Evolutionary conservation across 2,888 invertebrate species (phyloP).

Genomic region (Platycnemis pennipes): DNA sequence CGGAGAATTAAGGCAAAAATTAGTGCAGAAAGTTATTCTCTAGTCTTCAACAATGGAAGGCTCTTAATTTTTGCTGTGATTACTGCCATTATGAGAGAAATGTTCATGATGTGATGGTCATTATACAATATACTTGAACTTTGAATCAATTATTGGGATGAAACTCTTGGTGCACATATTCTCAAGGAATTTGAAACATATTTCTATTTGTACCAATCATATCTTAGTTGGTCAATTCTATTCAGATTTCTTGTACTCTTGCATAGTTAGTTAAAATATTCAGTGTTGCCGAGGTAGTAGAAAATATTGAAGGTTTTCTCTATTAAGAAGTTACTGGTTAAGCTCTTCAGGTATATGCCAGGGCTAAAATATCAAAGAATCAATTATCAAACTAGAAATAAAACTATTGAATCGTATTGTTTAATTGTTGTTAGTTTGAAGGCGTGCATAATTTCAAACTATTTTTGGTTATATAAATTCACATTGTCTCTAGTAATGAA

Average conservation of each 20-base stretch:
- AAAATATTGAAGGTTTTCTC: too few relatives aligned
- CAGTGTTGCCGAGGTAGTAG: too few relatives aligned
- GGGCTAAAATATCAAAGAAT: too few relatives aligned
- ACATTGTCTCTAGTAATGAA: too few relatives aligned
- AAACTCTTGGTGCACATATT: not conserved
- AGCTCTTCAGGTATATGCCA: too few relatives aligned
- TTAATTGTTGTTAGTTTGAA: too few relatives aligned
- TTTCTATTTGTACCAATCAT: not conserved
- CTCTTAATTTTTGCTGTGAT: not conserved
- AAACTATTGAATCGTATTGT: too few relatives aligned
- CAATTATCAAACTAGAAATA: too few relatives aligned
- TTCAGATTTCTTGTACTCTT: not conserved
- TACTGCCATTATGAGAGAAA: not conserved
- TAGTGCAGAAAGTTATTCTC: not conserved
- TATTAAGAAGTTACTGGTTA: too few relatives aligned
- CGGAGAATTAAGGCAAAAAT: not conserved
- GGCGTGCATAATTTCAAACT: too few relatives aligned
- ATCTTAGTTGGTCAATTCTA: slow-evolving; percentile 17
- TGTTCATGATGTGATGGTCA: not conserved
- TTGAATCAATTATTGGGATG: not conserved
- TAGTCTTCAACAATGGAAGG: not conserved
- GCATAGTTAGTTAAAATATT: not conserved
- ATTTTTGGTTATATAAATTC: too few relatives aligned
- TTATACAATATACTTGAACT: not conserved
- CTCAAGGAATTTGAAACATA: not conserved